Base-by-base conservation (phyloP, 2,797 vertebrate species). In the Taenioides sp. region DNA sequence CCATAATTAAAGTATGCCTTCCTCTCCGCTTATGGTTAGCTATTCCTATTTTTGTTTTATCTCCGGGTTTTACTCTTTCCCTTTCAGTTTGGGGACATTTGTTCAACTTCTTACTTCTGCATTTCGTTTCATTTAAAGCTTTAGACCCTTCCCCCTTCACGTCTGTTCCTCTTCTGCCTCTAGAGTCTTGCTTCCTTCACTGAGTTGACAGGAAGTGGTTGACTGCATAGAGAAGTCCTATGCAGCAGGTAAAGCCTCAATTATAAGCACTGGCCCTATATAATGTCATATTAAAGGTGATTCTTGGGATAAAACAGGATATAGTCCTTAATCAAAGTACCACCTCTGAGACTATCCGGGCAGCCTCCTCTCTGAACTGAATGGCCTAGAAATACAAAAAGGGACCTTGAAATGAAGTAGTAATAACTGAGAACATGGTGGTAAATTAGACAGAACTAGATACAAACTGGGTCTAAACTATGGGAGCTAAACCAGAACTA, bases 121-220 rank as follows among this genome's bases (percentile, higher is more conserved):
- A 73, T 83, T 86, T 84, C 84, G 71, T 79, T 74, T 25, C 76
- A 34, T 75, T 70, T 23, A 85, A 85, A 80, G 34, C 31, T 57
- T 62, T 62, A 77, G 77, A 82, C 80, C 88, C 87, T 70, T 79
- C 89, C 90, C 89, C 84, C 82, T 75, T 83, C 65, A 77, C 57
- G 61, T 85, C 83, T 90, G 91, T 93, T 92, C 91, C 92, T 90
- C 91, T 92, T 92, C 88, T 87, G 89, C 71, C 80, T 88, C 80
- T 91, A 77, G 69, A 81, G 86, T 86, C 91, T 90, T 90, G 86
- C 86, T 91, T 86, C 58, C 81, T 76, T 77, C 69, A 55, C 54
- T 34, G 70, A 12, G 76, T 80, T 78, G 80, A 85, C 86, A 79
- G 89, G 89, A 92, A 91, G 90, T 91, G 83, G 81, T 63, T 79